Evolutionary conservation across 2,797 vertebrate species (phyloP).

Genomic region (Silurus lanzhouensis): DNA sequence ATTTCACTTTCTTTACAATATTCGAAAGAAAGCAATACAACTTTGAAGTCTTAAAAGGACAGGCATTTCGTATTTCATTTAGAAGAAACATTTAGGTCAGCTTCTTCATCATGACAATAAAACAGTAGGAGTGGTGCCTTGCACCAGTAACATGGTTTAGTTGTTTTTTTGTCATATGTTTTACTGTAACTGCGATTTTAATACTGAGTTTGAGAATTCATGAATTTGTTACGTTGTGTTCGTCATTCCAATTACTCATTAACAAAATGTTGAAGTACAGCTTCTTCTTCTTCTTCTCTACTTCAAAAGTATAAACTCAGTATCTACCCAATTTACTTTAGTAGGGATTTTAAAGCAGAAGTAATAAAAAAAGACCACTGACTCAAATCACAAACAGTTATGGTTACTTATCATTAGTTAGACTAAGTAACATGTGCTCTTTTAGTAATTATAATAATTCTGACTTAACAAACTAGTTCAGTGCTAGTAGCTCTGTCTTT

Average conservation of each 20-base stretch:
- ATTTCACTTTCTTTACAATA: neutral
- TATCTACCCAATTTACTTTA: neutral
- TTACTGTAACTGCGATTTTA: neutral
- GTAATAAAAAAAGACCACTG: too few species aligned
- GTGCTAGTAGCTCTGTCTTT: neutral
- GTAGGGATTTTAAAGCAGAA: neutral
- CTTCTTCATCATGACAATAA: neutral
- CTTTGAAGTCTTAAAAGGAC: neutral
- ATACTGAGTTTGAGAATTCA: neutral
- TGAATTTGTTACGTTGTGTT: neutral
- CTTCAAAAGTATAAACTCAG: neutral
- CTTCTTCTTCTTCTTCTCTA: neutral
- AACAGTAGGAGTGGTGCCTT: neutral
- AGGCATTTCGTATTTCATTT: neutral
- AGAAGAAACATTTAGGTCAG: neutral
- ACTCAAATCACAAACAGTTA: too few species aligned
- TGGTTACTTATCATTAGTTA: too few species aligned
- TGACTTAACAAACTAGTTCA: neutral
- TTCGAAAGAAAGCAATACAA: neutral
- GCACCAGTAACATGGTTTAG: too few species aligned
- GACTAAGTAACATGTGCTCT: neutral
- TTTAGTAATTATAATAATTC: neutral
- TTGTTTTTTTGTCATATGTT: neutral
- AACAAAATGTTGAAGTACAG: neutral
- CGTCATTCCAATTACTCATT: neutral